These are phyloP conservation scores for Patella depressa DNA, from an alignment of 2,888 invertebrate genomes.

Conservation along the genomic window DNA sequence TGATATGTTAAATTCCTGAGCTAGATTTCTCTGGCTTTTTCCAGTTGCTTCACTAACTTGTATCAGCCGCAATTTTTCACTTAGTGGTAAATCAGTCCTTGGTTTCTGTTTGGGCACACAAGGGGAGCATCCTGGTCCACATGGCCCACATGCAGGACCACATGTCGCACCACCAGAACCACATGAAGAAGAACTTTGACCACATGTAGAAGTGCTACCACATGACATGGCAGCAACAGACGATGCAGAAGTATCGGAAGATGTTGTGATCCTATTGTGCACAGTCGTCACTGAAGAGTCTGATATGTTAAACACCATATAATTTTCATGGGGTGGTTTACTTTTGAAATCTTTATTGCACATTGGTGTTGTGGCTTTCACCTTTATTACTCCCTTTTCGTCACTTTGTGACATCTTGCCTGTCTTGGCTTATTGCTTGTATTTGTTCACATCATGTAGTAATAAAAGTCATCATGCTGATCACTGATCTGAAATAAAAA, in stretches of 20 bases:
- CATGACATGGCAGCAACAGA: not conserved
- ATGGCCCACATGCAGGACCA: slow-evolving; percentile 1
- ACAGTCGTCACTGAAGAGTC: slow-evolving; percentile 1
- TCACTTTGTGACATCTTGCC: not conserved
- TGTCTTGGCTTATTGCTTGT: too few relatives aligned
- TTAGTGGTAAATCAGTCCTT: slow-evolving; percentile 29
- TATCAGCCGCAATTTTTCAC: slow-evolving; percentile 31
- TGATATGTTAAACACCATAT: slow-evolving; percentile 19
- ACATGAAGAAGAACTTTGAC: not conserved
- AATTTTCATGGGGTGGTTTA: slow-evolving; percentile 12
- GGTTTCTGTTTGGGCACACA: slow-evolving; percentile 22
- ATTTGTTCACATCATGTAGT: too few relatives aligned
- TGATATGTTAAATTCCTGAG: slow-evolving; percentile 33
- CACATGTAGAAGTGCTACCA: not conserved
- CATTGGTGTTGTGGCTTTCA: slow-evolving; percentile 1
- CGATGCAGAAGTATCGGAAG: not conserved
- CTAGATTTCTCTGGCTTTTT: slow-evolving; percentile 31
- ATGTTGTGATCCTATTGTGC: not conserved
- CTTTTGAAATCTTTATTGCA: slow-evolving; percentile 10
- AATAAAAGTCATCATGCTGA: too few relatives aligned
- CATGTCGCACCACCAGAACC: not conserved
- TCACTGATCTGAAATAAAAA: too few relatives aligned
- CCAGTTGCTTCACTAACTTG: slow-evolving; percentile 31
- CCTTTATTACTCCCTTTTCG: not conserved
- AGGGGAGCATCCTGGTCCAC: slow-evolving; percentile 8